A percentile compares a stretch with the other conserved stretches of the same genome.
These are phyloP conservation scores for Sparidentex hasta DNA, from an alignment of 2,797 vertebrate species.

Conservation along the genomic window DNA sequence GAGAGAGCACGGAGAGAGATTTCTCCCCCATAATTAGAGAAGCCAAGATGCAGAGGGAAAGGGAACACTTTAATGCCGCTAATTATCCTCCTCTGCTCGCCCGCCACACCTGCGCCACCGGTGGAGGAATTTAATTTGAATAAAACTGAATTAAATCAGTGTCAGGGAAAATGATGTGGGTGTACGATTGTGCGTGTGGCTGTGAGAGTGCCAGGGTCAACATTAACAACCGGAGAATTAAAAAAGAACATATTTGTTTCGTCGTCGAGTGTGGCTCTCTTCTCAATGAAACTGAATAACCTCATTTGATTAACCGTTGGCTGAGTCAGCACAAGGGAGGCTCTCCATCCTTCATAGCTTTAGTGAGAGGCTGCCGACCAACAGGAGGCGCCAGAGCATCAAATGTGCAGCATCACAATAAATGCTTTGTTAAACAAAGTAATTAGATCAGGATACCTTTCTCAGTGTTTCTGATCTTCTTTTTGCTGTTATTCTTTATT, in stretches of 20 bases:
- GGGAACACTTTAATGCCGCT: conserved; percentile 61
- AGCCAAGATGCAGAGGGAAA: conserved; percentile 43
- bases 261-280: conserved; percentile 17
- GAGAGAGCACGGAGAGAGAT: background rate
- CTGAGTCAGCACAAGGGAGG: conserved; percentile 25
- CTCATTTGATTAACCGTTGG: conserved; percentile 65
- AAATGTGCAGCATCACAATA: background rate
- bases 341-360: background rate
- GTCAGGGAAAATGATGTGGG: conserved; percentile 5
- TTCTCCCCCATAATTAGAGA: conserved; percentile 68
- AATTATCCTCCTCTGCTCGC: conserved; percentile 64
- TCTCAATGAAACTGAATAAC: background rate
- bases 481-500: background rate
- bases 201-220: conserved; percentile 50
- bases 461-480: background rate
- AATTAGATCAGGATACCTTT: background rate
- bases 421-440: background rate
- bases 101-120: conserved; percentile 37
- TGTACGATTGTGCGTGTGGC: background rate
- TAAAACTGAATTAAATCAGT: conserved; percentile 77
- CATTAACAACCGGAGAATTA: conserved; percentile 70
- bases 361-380: background rate
- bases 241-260: conserved; percentile 63
- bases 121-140: conserved; percentile 74
- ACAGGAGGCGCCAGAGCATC: conserved; percentile 6